Evolutionary conservation across 1,140 invertebrate genomes (phyloP).

Genomic region (Zophobas atratus): DNA sequence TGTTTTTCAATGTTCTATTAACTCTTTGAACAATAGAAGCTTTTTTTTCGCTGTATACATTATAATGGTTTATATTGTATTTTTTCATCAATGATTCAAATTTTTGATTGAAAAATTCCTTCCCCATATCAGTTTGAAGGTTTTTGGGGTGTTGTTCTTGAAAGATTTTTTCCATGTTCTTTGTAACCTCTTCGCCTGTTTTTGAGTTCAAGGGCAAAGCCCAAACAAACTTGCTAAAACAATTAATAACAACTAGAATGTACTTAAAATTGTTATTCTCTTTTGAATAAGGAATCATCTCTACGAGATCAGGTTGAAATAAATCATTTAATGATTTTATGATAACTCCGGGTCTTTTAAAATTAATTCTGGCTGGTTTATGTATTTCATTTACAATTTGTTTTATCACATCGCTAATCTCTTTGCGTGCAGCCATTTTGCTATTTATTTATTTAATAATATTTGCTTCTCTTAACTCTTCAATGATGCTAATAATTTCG

Average conservation of each 20-base stretch:
- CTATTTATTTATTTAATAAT: conserved; percentile 50
- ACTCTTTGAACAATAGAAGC: too few relatives aligned
- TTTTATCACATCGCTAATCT: background rate
- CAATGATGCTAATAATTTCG: conserved; percentile 66
- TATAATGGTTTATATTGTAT: too few relatives aligned
- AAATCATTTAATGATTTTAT: conserved; percentile 59
- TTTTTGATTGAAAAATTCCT: too few relatives aligned
- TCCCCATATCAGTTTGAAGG: too few relatives aligned
- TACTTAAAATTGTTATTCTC: conserved; percentile 60
- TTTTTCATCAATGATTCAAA: too few relatives aligned
- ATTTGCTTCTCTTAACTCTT: conserved; percentile 56
- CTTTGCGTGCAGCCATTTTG: background rate
- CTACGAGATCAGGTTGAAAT: conserved; percentile 55
- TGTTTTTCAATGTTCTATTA: too few relatives aligned
- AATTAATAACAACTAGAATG: conserved; percentile 61
- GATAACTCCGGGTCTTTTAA: conserved; percentile 61
- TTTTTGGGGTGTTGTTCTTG: too few relatives aligned
- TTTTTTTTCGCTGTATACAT: too few relatives aligned
- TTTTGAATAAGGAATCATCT: conserved; percentile 53
- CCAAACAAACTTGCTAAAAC: conserved; percentile 62
- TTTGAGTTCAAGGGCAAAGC: conserved; percentile 59
- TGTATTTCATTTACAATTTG: conserved; percentile 45
- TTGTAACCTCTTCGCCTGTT: too few relatives aligned
- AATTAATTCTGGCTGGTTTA: conserved; percentile 53
- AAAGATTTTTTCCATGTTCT: background rate